phyloP scores from a whole-genome alignment of 1,140 invertebrate genomes.

The Sycophila sp. region DNA sequence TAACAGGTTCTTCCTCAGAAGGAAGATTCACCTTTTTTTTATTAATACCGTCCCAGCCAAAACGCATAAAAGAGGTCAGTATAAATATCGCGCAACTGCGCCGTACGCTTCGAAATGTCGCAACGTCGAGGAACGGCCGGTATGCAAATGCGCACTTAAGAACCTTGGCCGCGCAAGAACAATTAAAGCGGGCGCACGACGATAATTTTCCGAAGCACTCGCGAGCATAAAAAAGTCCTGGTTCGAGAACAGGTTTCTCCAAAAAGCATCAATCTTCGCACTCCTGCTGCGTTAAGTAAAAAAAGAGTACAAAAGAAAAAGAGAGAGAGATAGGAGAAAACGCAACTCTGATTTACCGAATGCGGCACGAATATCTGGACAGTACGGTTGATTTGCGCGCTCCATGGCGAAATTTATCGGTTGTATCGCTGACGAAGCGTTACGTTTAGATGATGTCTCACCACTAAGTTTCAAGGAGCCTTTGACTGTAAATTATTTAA shows the following conservation, averaged over 20 bases:
- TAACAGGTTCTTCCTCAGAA: too few relatives aligned
- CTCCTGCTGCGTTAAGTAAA: neutral
- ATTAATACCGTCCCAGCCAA: too few relatives aligned
- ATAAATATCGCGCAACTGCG: neutral
- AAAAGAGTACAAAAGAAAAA: neutral
- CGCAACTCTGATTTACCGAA: neutral
- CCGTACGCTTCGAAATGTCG: neutral
- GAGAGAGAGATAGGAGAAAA: neutral
- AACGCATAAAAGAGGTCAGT: neutral
- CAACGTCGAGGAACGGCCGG: neutral
- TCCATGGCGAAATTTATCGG: constrained; percentile 27
- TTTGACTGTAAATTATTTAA: too few relatives aligned
- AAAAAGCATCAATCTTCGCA: neutral
- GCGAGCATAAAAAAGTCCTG: neutral
- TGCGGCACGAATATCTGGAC: neutral
- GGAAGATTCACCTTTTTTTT: too few relatives aligned
- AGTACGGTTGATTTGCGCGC: neutral
- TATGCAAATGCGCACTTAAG: constrained; percentile 6
- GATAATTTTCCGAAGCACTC: neutral
- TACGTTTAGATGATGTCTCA: too few relatives aligned
- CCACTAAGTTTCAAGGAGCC: too few relatives aligned
- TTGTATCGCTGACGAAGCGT: constrained; percentile 1
- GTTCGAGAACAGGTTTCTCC: neutral
- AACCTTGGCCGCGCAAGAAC: neutral
- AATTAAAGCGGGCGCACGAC: neutral